Percentiles rank a stretch among this genome's conserved stretches.
These are phyloP conservation scores for Enteromius fasciolatus DNA, from an alignment of 2,797 vertebrate genomes.

Conservation along the genomic window DNA sequence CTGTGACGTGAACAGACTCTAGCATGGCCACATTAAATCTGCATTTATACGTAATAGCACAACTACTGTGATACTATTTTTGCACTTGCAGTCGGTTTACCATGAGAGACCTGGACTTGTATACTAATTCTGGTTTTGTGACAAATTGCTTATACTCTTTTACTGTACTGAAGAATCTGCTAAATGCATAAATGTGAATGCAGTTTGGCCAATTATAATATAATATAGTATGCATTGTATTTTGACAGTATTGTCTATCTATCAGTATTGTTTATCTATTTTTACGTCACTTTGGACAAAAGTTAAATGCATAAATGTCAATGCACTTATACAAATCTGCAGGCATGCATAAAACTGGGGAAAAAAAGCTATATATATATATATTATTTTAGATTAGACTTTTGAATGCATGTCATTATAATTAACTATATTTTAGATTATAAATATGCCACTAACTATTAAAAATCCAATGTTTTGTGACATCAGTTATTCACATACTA, in stretches of 20 bases:
- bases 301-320: neutral
- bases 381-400: neutral
- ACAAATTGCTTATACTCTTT: neutral
- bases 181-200: neutral
- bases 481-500: neutral
- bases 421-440: neutral
- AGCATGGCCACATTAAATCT: neutral
- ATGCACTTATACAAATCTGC: neutral
- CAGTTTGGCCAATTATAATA: neutral
- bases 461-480: neutral
- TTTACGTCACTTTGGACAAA: neutral
- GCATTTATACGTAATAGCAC: neutral
- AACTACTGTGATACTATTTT: constrained; percentile 3
- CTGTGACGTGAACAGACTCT: neutral
- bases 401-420: neutral
- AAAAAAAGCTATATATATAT: neutral
- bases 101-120: neutral
- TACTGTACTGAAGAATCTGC: neutral
- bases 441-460: neutral
- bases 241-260: neutral
- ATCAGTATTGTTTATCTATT: no score
- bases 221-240: neutral
- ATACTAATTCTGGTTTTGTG: neutral
- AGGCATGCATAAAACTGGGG: neutral
- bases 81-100: neutral